Percentiles rank a stretch among this genome's conserved stretches.
phyloP scores from a whole-genome alignment of 2,113 vertebrate genomes.

The Tylochromis polylepis region DNA sequence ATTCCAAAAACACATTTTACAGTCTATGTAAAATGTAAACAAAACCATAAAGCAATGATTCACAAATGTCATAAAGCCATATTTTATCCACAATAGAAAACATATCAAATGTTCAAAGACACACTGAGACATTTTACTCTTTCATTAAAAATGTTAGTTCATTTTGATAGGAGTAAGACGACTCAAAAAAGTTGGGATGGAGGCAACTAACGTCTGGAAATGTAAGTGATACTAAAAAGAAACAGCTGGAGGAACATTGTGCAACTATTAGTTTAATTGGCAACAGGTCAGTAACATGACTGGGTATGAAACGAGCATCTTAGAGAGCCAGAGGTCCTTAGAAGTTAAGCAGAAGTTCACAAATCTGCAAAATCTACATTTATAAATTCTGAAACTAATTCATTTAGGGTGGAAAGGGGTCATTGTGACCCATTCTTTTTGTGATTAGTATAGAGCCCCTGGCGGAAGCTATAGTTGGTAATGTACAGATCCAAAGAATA shows the following conservation, averaged over 20 bases:
- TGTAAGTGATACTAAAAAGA: not conserved
- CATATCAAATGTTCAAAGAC: not conserved
- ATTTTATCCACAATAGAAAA: not conserved
- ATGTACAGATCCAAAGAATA: no score
- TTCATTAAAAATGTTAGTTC: not conserved
- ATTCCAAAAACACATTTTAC: not conserved
- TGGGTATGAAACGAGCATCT: not conserved
- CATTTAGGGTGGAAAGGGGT: not conserved
- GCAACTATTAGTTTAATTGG: not conserved
- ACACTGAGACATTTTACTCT: not conserved
- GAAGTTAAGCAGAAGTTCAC: not conserved
- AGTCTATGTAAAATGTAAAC: not conserved
- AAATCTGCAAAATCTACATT: not conserved
- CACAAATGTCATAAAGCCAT: not conserved
- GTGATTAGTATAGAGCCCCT: no score
- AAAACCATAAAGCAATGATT: not conserved
- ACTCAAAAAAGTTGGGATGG: not conserved
- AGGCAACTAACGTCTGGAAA: not conserved
- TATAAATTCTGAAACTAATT: not conserved
- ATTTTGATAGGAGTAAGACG: not conserved
- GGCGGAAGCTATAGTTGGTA: no score
- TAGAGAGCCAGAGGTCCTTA: not conserved
- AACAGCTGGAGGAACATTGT: not conserved
- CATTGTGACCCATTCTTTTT: no score
- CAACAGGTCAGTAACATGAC: not conserved